These are phyloP conservation scores for Bombus affinis DNA, from an alignment of 1,140 invertebrate genomes.

Conservation along the genomic window DNA sequence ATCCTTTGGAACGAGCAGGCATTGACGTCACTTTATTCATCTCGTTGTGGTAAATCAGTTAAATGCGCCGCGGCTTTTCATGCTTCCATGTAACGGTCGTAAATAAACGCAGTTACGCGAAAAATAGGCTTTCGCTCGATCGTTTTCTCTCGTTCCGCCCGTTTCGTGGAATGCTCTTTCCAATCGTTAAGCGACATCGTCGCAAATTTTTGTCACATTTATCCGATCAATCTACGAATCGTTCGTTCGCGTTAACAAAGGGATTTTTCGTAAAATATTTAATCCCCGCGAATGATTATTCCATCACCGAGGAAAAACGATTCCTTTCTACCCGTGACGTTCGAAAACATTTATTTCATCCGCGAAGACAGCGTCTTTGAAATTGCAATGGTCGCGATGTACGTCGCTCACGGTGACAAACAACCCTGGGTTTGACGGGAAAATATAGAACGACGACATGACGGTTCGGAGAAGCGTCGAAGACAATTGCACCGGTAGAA, in stretches of 20 bases:
- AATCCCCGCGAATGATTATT: background rate
- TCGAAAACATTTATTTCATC: background rate
- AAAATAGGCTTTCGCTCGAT: background rate
- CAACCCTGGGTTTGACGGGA: background rate
- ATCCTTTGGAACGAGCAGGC: slow-evolving; percentile 23
- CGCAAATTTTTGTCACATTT: background rate
- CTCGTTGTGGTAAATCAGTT: slow-evolving; percentile 31
- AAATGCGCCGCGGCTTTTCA: slow-evolving; percentile 7
- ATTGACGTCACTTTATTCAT: slow-evolving; percentile 48
- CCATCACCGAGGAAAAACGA: background rate
- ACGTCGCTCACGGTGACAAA: background rate
- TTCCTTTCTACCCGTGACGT: background rate
- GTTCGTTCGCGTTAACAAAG: background rate
- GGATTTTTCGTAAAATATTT: background rate
- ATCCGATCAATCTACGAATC: background rate
- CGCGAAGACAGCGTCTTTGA: background rate
- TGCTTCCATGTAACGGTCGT: background rate
- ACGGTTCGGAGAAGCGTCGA: background rate
- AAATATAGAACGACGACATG: background rate
- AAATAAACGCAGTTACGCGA: slow-evolving; percentile 20
- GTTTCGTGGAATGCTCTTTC: background rate
- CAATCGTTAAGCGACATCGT: background rate
- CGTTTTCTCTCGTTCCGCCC: background rate
- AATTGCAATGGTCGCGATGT: background rate
- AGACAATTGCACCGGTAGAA: background rate